Conservation (phyloP, 2,888 invertebrate species). For the Scaptomyza reducta region DNA sequence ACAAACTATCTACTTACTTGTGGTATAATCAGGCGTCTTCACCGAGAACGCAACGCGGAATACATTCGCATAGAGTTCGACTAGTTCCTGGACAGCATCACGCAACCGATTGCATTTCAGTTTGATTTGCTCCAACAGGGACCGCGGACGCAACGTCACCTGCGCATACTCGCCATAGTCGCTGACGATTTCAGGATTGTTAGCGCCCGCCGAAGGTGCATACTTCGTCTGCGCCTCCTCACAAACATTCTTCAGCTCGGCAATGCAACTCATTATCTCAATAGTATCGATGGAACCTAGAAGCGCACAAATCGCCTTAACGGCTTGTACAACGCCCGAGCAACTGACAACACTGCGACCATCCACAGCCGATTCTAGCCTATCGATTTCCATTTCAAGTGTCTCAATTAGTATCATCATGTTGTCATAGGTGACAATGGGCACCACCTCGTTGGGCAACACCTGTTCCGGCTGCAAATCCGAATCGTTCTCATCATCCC, state of each 20-base stretch:
- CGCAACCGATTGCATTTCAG: constrained; percentile 90
- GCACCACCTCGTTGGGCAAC: constrained; percentile 89
- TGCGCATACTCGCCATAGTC: constrained; percentile 88
- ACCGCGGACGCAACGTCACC: constrained; percentile 87
- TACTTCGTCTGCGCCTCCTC: constrained; percentile 80
- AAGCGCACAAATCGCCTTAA: constrained; percentile 95
- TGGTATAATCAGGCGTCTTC: constrained; percentile 86
- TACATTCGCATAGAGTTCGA: constrained; percentile 94
- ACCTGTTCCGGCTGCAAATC: constrained; percentile 91
- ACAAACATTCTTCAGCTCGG: constrained; percentile 83
- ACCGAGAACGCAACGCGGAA: constrained; percentile 93
- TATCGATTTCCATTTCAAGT: constrained; percentile 91
- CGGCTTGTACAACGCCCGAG: constrained; percentile 93
- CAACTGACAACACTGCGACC: constrained; percentile 86
- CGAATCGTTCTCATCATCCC: constrained; percentile 92
- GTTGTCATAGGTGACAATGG: constrained; percentile 91
- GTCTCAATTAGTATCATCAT: constrained; percentile 93
- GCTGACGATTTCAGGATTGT: constrained; percentile 87
- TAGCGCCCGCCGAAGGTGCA: constrained; percentile 45
- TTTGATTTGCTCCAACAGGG: constrained; percentile 87
- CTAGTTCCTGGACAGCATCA: constrained; percentile 91
- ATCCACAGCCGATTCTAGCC: constrained; percentile 88
- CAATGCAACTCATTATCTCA: constrained; percentile 92
- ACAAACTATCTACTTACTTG: constrained; percentile 81
- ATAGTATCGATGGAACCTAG: constrained; percentile 95